Conservation (phyloP, 2,888 invertebrate species). For the Xestia ashworthii region DNA sequence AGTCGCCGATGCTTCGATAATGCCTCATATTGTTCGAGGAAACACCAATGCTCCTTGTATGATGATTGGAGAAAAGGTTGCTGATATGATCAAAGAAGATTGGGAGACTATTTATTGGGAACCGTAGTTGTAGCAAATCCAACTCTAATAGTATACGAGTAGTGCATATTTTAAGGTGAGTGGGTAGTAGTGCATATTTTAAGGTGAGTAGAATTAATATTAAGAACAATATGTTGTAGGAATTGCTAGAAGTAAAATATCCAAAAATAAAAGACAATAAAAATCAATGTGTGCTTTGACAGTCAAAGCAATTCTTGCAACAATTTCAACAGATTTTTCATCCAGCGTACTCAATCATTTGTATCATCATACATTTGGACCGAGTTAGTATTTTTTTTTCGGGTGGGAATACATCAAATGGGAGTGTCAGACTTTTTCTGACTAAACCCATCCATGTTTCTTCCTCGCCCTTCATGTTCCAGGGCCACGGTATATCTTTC, state of each 20-base stretch:
- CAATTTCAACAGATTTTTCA: background rate
- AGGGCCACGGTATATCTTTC: too few species aligned
- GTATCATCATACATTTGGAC: background rate
- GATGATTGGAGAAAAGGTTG: conserved; percentile 94
- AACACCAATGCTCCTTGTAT: conserved; percentile 96
- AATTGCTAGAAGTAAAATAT: conserved; percentile 4
- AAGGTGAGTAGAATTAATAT: background rate
- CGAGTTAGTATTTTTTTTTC: background rate
- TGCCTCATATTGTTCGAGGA: conserved; percentile 94
- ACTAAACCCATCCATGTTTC: too few species aligned
- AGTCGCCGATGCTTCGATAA: conserved; percentile 95
- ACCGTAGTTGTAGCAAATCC: background rate
- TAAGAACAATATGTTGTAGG: background rate
- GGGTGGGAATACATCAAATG: too few species aligned
- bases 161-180: background rate
- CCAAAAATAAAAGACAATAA: background rate
- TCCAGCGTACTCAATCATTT: background rate
- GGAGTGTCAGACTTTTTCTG: too few species aligned
- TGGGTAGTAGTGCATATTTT: too few species aligned
- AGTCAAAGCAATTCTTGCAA: too few species aligned
- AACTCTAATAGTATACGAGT: background rate
- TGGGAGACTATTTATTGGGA: conserved; percentile 74
- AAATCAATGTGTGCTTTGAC: background rate
- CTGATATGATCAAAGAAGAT: conserved; percentile 83
- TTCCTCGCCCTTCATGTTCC: too few species aligned